phyloP scores from a whole-genome alignment of 2,113 vertebrate genomes.

The Scytalopus superciliaris region DNA sequence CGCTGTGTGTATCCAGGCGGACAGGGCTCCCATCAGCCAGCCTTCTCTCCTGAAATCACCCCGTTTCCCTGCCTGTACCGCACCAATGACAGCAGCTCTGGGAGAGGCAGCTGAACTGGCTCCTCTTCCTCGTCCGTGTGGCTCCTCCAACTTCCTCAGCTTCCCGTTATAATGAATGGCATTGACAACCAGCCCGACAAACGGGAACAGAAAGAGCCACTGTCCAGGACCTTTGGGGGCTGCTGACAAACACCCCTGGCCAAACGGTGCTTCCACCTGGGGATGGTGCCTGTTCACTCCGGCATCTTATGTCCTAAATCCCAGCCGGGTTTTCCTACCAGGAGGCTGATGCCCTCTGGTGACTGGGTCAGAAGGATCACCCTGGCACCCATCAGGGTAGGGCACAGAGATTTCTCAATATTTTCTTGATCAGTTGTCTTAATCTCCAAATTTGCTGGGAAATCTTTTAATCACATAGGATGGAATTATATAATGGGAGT shows the following conservation, averaged over 20 bases:
- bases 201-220: rapidly evolving
- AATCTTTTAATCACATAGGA: constrained; percentile 39
- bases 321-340: neutral
- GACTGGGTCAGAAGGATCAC: neutral
- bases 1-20: neutral
- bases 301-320: neutral
- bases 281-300: neutral
- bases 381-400: neutral
- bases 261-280: rapidly evolving
- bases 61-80: rapidly evolving
- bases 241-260: neutral
- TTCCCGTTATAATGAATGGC: neutral
- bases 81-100: neutral
- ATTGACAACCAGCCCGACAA: neutral
- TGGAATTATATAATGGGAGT: constrained; percentile 15
- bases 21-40: neutral
- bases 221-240: neutral
- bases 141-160: neutral
- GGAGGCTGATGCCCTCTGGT: neutral
- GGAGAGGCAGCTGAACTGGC: neutral
- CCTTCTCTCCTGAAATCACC: neutral
- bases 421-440: constrained; percentile 19
- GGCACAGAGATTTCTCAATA: neutral
- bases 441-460: constrained; percentile 31
- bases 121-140: neutral